These are phyloP conservation scores for Amphiprion clarkii DNA, from an alignment of 2,797 vertebrate species.

Conservation along the genomic window DNA sequence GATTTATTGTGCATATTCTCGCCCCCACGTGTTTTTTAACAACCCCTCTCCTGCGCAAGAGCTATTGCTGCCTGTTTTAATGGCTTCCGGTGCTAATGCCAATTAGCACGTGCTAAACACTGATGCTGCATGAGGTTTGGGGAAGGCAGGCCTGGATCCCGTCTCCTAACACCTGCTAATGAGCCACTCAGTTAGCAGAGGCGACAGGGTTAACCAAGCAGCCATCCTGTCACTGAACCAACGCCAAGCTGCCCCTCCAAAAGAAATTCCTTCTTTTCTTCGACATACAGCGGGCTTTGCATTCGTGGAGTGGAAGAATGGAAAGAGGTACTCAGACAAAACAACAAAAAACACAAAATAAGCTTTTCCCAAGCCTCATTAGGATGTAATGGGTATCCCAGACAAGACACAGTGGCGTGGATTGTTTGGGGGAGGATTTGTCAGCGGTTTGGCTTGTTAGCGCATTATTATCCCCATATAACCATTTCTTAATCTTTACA, in stretches of 20 bases:
- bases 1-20: slow-evolving; percentile 68
- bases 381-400: slow-evolving; percentile 57
- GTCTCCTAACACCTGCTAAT: slow-evolving; percentile 84
- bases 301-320: slow-evolving; percentile 53
- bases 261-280: slow-evolving; percentile 66
- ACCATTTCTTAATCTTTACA: slow-evolving; percentile 24
- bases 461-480: slow-evolving; percentile 37
- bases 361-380: slow-evolving; percentile 66
- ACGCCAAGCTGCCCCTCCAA: slow-evolving; percentile 43
- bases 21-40: slow-evolving; percentile 59
- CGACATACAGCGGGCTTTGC: slow-evolving; percentile 38
- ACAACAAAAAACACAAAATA: slow-evolving; percentile 44
- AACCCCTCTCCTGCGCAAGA: slow-evolving; percentile 39
- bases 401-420: slow-evolving; percentile 41
- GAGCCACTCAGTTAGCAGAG: slow-evolving; percentile 70
- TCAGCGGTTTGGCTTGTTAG: slow-evolving; percentile 47
- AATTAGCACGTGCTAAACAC: slow-evolving; percentile 83
- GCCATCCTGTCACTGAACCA: slow-evolving; percentile 47
- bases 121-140: slow-evolving; percentile 66
- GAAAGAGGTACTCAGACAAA: slow-evolving; percentile 45
- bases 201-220: slow-evolving; percentile 55
- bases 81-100: slow-evolving; percentile 71
- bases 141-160: slow-evolving; percentile 63
- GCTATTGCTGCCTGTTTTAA: slow-evolving; percentile 63
- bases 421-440: slow-evolving; percentile 44